Evolutionary conservation across 2,113 vertebrate genomes (phyloP).

Genomic region (Corydoras sp.): DNA sequence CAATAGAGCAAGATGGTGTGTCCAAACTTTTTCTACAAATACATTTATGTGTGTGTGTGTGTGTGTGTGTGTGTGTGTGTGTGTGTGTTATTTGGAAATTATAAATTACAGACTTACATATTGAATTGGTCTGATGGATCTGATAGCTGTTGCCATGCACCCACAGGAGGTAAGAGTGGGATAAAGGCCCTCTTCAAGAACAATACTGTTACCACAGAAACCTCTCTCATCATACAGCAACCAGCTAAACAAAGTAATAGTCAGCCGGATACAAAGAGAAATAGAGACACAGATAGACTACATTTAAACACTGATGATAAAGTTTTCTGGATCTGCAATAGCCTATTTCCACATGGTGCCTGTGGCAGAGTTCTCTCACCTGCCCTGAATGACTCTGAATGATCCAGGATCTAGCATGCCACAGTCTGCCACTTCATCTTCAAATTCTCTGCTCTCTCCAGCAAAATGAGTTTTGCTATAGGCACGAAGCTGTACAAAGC

Average conservation of each 20-base stretch:
- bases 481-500: slow-evolving; percentile 64
- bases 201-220: slow-evolving; percentile 66
- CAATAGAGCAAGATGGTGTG: no score
- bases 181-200: slow-evolving; percentile 79
- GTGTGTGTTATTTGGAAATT: no score
- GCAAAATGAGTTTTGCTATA: slow-evolving; percentile 71
- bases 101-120: slow-evolving; percentile 63
- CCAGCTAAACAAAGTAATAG: slow-evolving; percentile 61
- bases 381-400: slow-evolving; percentile 79
- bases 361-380: slow-evolving; percentile 62
- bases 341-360: background rate
- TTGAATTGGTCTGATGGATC: slow-evolving; percentile 75
- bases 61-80: no score
- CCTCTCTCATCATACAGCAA: slow-evolving; percentile 71
- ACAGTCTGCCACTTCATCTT: slow-evolving; percentile 63
- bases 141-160: slow-evolving; percentile 64
- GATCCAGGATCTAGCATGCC: slow-evolving; percentile 64
- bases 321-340: background rate
- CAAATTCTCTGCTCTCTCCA: slow-evolving; percentile 70
- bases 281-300: no score
- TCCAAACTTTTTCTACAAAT: no score
- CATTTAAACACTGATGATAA: slow-evolving; percentile 1
- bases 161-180: slow-evolving; percentile 74
- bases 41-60: no score
- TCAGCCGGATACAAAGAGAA: no score